Conservation (phyloP, 2,888 invertebrate genomes). For the Alitta virens region DNA sequence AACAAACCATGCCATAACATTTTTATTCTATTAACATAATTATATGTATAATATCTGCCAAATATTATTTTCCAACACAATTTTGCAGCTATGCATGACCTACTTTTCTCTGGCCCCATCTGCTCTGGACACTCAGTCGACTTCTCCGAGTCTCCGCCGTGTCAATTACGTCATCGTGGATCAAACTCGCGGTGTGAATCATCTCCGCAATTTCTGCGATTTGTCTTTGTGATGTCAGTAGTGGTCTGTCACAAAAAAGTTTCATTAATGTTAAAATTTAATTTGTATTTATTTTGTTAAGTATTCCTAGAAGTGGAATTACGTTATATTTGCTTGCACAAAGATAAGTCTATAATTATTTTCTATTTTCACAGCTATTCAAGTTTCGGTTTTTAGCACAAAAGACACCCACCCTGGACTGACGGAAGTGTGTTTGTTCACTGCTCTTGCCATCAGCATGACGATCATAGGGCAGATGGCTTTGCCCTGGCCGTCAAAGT, state of each 20-base stretch:
- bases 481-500: constrained; percentile 98
- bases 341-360: too few species aligned
- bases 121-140: constrained; percentile 86
- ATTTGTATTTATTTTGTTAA: too few species aligned
- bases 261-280: too few species aligned
- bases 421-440: constrained; percentile 41
- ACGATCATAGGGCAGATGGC: constrained; percentile 93
- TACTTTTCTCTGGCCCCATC: constrained; percentile 93
- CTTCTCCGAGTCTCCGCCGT: constrained; percentile 92
- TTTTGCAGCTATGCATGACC: neutral
- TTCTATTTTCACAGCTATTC: too few species aligned
- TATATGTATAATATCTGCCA: too few species aligned
- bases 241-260: constrained; percentile 33
- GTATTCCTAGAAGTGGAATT: too few species aligned
- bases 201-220: constrained; percentile 97
- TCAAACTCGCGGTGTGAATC: constrained; percentile 98
- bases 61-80: too few species aligned
- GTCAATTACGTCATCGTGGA: constrained; percentile 99
- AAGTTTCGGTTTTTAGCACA: too few species aligned
- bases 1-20: too few species aligned
- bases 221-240: constrained; percentile 52
- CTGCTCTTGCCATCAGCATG: constrained; percentile 87
- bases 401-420: neutral
- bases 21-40: too few species aligned
- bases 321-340: too few species aligned